phyloP scores from a whole-genome alignment of 2,113 vertebrate species.

The Penelope pileata region DNA sequence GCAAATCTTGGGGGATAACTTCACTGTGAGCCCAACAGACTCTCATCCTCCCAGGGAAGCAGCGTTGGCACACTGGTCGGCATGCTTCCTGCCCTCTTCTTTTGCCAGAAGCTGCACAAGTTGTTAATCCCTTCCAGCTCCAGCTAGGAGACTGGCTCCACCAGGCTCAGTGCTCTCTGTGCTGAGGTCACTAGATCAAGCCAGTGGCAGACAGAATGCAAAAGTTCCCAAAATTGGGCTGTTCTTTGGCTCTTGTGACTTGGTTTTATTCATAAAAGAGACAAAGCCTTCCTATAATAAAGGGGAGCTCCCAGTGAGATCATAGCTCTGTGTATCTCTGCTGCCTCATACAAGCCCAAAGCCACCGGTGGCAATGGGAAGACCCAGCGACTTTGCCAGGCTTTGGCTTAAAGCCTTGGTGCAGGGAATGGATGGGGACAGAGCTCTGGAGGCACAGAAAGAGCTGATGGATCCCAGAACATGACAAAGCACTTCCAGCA shows the following conservation, averaged over 20 bases:
- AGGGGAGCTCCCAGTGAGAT: neutral
- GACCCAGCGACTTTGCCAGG: neutral
- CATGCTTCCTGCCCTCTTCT: neutral
- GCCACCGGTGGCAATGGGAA: neutral
- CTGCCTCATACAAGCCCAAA: neutral
- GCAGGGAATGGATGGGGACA: neutral
- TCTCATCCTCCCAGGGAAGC: neutral
- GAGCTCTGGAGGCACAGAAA: neutral
- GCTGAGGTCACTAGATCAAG: neutral
- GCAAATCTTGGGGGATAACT: neutral
- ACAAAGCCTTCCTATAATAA: neutral
- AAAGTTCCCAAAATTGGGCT: neutral
- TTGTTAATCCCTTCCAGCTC: neutral
- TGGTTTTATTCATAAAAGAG: neutral
- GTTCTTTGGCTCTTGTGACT: neutral
- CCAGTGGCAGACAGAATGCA: neutral
- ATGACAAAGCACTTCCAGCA: neutral
- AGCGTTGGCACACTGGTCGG: neutral
- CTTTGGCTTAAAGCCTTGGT: neutral
- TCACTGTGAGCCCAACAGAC: neutral
- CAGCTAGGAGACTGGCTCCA: neutral
- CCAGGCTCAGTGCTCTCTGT: neutral
- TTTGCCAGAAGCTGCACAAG: slow-evolving; percentile 3
- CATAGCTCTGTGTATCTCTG: neutral
- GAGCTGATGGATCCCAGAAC: slow-evolving; percentile 1